Evolutionary conservation across 2,113 vertebrate genomes (phyloP).

Genomic region (Microcebus jonahi): DNA sequence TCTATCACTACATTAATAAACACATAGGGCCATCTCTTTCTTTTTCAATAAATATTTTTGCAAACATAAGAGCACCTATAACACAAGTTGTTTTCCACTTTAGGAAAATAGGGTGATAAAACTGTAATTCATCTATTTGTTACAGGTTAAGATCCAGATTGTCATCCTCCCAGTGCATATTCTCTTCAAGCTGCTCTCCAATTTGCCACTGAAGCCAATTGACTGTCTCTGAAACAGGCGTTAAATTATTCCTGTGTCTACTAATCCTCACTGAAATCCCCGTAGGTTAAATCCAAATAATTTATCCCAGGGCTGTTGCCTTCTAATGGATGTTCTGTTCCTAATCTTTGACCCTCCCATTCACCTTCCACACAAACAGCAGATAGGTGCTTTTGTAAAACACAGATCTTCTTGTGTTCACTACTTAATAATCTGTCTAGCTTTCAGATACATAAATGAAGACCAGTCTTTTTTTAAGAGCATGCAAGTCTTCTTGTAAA

Average conservation of each 20-base stretch:
- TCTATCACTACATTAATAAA: neutral
- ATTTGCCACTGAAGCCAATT: neutral
- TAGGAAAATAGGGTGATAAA: neutral
- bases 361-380: neutral
- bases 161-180: neutral
- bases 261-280: conserved; percentile 10
- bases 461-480: neutral
- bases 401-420: neutral
- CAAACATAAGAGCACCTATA: neutral
- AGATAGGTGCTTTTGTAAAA: neutral
- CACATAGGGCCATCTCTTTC: neutral
- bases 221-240: neutral
- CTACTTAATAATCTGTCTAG: neutral
- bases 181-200: neutral
- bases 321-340: neutral
- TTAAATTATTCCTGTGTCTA: neutral
- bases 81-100: neutral
- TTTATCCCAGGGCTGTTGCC: neutral
- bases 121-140: neutral
- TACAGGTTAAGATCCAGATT: neutral
- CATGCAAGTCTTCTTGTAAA: neutral
- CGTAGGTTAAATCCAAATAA: conserved; percentile 7
- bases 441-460: neutral
- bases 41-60: conserved; percentile 27
- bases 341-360: neutral